A percentile compares a stretch with the other conserved stretches of the same genome.
Conservation (phyloP, 2,888 invertebrate genomes). For the Melitaea athalia region DNA sequence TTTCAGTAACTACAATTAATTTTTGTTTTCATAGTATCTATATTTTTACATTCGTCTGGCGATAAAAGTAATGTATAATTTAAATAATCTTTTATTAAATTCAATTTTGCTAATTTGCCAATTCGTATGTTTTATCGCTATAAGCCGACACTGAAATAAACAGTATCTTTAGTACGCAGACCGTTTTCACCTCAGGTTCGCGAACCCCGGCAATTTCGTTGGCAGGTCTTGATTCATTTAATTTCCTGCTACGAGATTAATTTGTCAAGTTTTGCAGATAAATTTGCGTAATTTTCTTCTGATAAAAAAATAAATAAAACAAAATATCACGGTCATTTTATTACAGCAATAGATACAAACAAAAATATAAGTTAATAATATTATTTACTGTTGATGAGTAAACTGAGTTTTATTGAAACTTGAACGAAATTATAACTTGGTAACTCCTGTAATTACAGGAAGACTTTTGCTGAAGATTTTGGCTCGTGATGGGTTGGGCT, state of each 20-base stretch:
- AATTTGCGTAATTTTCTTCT: slow-evolving; percentile 13
- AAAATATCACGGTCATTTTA: background rate
- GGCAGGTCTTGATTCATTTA: slow-evolving; percentile 29
- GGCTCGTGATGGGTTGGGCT: too few relatives aligned
- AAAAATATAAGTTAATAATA: too few relatives aligned
- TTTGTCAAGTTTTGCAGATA: slow-evolving; percentile 29
- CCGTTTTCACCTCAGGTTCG: slow-evolving; percentile 2
- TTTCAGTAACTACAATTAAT: background rate
- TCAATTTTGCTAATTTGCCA: background rate
- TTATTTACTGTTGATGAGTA: too few relatives aligned
- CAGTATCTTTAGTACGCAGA: slow-evolving; percentile 10
- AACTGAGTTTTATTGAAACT: too few relatives aligned
- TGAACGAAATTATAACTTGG: too few relatives aligned
- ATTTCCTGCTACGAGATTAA: slow-evolving; percentile 32
- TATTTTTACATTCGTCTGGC: too few relatives aligned
- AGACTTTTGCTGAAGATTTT: too few relatives aligned
- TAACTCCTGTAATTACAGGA: too few relatives aligned
- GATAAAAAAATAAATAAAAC: background rate
- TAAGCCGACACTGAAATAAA: slow-evolving; percentile 16
- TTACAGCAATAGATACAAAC: background rate
- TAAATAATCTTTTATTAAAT: background rate
- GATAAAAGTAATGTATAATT: background rate
- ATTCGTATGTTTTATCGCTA: slow-evolving; percentile 1
- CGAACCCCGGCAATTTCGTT: slow-evolving; percentile 18
- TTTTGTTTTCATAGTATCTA: background rate